These are phyloP conservation scores for Andinoacara biseriatus DNA, from an alignment of 2,113 vertebrate species.

Conservation along the genomic window DNA sequence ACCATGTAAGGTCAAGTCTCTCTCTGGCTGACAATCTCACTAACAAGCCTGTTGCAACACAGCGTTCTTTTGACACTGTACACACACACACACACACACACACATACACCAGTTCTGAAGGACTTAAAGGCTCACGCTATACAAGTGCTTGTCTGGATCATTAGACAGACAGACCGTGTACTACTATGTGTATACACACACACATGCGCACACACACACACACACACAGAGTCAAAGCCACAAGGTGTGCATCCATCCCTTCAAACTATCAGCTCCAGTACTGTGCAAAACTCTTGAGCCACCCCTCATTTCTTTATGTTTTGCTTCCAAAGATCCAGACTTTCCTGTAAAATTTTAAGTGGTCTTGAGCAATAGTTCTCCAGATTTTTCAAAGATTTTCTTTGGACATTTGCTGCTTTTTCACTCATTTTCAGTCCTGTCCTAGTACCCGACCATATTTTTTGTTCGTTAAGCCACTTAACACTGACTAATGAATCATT, in stretches of 20 bases:
- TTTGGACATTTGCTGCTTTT: not conserved
- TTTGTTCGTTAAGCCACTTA: too few species aligned
- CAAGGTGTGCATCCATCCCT: slow-evolving; percentile 13
- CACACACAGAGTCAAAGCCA: slow-evolving; percentile 3
- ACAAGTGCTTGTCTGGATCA: slow-evolving; percentile 48
- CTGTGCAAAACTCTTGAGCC: not conserved
- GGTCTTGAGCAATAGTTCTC: not conserved
- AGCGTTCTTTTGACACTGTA: slow-evolving; percentile 14
- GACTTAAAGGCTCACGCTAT: slow-evolving; percentile 43
- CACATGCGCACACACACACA: not conserved
- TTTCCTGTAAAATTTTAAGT: not conserved
- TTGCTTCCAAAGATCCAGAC: not conserved
- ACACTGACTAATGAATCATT: too few species aligned
- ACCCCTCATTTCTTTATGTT: not conserved
- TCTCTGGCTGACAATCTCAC: slow-evolving; percentile 59
- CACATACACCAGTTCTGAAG: not conserved
- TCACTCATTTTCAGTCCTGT: not conserved
- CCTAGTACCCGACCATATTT: not conserved
- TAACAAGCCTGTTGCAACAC: slow-evolving; percentile 66
- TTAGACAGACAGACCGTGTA: slow-evolving; percentile 37
- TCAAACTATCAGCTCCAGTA: not conserved
- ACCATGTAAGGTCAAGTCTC: slow-evolving; percentile 69
- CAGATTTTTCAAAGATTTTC: not conserved
- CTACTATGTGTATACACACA: not conserved
- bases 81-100: slow-evolving; percentile 18